Conservation (phyloP, 1,140 invertebrate genomes). For the Zophobas atratus region DNA sequence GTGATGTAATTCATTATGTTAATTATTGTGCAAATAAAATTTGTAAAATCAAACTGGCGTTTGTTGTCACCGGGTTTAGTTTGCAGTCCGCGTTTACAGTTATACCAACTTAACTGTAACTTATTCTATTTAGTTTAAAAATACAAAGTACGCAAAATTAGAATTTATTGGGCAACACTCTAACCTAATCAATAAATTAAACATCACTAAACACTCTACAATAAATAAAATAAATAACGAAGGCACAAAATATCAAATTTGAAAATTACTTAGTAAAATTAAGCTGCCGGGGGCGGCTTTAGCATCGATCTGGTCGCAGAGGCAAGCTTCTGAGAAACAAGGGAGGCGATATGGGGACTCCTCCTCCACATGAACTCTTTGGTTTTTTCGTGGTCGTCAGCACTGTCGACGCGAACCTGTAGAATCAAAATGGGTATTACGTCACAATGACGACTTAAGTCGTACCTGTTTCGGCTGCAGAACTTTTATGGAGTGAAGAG, state of each 20-base stretch:
- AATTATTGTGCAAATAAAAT: slow-evolving; percentile 26
- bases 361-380: slow-evolving; percentile 86
- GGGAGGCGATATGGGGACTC: slow-evolving; percentile 84
- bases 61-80: slow-evolving; percentile 9
- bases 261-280: neutral
- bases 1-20: slow-evolving; percentile 29
- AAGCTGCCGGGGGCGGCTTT: slow-evolving; percentile 66
- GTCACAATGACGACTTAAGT: neutral
- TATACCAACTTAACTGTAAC: neutral
- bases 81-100: neutral
- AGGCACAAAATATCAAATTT: slow-evolving; percentile 12
- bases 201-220: slow-evolving; percentile 1
- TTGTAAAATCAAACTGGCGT: neutral
- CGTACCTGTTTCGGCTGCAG: slow-evolving; percentile 87
- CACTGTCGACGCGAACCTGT: slow-evolving; percentile 85
- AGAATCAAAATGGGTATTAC: slow-evolving; percentile 3
- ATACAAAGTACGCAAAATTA: neutral
- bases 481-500: slow-evolving; percentile 86
- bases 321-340: slow-evolving; percentile 85
- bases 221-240: slow-evolving; percentile 30
- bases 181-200: neutral
- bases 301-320: slow-evolving; percentile 84
- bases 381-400: slow-evolving; percentile 85
- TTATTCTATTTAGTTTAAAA: neutral
- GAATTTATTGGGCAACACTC: slow-evolving; percentile 1